phyloP scores from a whole-genome alignment of 2,888 invertebrate genomes.

The Gymnocheta viridis region DNA sequence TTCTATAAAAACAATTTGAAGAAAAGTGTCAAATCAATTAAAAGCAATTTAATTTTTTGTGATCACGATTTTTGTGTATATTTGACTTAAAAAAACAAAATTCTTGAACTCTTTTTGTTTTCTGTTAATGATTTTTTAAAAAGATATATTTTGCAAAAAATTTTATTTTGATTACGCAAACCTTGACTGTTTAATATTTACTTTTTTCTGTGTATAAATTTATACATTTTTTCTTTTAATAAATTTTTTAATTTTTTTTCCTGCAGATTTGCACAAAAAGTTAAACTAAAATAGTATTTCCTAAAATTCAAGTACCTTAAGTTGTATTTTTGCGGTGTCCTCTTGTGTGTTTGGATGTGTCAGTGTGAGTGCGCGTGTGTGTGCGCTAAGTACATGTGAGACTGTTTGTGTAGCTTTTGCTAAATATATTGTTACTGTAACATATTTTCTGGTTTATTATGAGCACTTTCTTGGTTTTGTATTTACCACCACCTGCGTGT shows the following conservation, averaged over 20 bases:
- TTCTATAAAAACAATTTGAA: too few relatives aligned
- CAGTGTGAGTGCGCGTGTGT: neutral
- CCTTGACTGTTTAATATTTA: too few relatives aligned
- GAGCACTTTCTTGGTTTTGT: slow-evolving; percentile 22
- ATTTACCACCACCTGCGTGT: slow-evolving; percentile 6
- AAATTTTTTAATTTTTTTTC: neutral
- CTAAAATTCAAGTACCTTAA: slow-evolving; percentile 3
- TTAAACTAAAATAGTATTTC: neutral
- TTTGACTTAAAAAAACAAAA: too few relatives aligned
- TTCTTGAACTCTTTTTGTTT: too few relatives aligned
- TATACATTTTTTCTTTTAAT: neutral
- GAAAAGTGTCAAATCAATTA: too few relatives aligned
- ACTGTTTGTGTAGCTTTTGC: neutral
- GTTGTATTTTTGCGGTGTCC: neutral
- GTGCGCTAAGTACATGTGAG: neutral
- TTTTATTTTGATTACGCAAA: too few relatives aligned
- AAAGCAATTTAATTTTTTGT: too few relatives aligned
- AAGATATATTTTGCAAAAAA: too few relatives aligned
- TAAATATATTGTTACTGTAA: slow-evolving; percentile 11
- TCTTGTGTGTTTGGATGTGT: too few relatives aligned
- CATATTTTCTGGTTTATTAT: slow-evolving; percentile 47
- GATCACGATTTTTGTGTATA: too few relatives aligned
- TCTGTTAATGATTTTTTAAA: too few relatives aligned
- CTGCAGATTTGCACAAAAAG: neutral
- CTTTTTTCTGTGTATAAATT: neutral